Conservation (phyloP, 2,888 invertebrate species). For the Amiota communis region DNA sequence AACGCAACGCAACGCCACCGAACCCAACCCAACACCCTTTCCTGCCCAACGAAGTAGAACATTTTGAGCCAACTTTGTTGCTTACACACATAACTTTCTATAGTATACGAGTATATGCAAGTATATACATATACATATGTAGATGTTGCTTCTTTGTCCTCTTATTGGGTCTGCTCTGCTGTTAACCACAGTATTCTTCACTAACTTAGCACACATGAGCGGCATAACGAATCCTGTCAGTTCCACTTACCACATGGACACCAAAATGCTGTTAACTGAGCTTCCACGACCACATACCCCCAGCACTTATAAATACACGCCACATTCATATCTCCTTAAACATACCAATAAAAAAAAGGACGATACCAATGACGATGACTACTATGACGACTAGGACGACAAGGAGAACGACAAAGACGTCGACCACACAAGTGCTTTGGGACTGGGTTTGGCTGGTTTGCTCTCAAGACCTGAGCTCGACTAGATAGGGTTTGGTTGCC, state of each 20-base stretch:
- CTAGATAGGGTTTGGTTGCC: neutral
- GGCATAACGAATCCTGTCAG: slow-evolving; percentile 55
- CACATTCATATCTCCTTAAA: neutral
- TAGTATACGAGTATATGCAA: slow-evolving; percentile 23
- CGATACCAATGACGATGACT: slow-evolving; percentile 47
- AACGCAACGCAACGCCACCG: neutral
- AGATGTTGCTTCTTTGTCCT: slow-evolving; percentile 66
- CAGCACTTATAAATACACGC: slow-evolving; percentile 28
- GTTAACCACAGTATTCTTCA: slow-evolving; percentile 53
- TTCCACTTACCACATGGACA: slow-evolving; percentile 55
- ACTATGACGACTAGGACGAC: neutral
- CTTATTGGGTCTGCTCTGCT: slow-evolving; percentile 51
- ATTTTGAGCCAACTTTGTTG: slow-evolving; percentile 17
- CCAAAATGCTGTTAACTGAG: slow-evolving; percentile 2
- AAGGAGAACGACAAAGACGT: neutral
- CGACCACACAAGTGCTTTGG: slow-evolving; percentile 23
- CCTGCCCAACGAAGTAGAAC: neutral
- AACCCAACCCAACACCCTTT: no score
- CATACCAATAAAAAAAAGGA: slow-evolving; percentile 39
- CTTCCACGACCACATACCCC: slow-evolving; percentile 15
- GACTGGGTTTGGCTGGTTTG: neutral
- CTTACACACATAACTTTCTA: slow-evolving; percentile 2
- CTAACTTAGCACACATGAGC: slow-evolving; percentile 30
- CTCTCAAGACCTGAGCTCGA: no score
- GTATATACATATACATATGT: slow-evolving; percentile 12